Conservation (phyloP, 2,113 vertebrate species). For the Eclectus roratus region DNA sequence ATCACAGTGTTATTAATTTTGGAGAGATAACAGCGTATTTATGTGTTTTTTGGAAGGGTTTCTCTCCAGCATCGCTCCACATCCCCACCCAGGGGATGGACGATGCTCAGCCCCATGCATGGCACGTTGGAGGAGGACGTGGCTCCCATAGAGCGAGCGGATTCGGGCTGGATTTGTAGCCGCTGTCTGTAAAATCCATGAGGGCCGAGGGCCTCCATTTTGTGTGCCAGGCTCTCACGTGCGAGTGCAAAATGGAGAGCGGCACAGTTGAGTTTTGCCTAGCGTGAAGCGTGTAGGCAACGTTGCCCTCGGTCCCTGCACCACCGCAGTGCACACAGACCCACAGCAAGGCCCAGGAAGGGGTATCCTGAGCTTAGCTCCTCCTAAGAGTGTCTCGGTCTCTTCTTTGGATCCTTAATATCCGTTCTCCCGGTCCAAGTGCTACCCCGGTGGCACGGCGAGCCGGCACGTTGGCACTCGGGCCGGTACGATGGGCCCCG, state of each 20-base stretch:
- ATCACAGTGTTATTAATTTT: neutral
- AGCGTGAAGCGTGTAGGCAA: fast-evolving
- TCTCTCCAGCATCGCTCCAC: neutral
- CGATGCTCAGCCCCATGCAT: neutral
- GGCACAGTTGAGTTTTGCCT: neutral
- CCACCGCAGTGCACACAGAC: fast-evolving
- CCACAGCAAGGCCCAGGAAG: fast-evolving
- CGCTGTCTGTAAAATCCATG: neutral
- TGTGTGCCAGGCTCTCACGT: conserved; percentile 15
- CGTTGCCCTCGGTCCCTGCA: fast-evolving
- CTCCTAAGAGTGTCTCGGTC: neutral
- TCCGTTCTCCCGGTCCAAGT: fast-evolving
- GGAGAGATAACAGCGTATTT: neutral
- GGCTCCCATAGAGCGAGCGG: fast-evolving
- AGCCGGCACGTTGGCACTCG: neutral
- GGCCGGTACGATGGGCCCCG: fast-evolving
- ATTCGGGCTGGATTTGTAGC: neutral
- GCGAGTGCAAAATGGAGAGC: conserved; percentile 46
- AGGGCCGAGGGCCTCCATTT: conserved; percentile 46
- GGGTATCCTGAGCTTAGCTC: neutral
- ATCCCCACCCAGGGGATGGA: neutral
- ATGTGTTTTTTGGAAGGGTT: fast-evolving
- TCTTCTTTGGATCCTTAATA: neutral
- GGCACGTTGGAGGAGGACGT: neutral
- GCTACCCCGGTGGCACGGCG: fast-evolving